phyloP scores from a whole-genome alignment of 1,140 invertebrate genomes.

The Drosophila tsacasi region DNA sequence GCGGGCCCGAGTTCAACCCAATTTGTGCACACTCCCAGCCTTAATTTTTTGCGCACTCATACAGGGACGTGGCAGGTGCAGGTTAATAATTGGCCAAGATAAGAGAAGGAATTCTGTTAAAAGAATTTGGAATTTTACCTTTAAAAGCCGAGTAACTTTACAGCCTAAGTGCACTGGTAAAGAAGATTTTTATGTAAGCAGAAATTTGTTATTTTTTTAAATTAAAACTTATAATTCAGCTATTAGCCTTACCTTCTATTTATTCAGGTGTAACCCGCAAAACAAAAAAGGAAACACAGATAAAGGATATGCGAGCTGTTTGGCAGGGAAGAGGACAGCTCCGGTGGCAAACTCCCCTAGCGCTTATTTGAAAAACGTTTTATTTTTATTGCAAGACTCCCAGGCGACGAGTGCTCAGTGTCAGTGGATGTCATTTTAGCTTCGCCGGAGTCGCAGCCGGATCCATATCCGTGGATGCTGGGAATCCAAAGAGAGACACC shows the following conservation, averaged over 20 bases:
- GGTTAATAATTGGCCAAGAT: conserved; percentile 17
- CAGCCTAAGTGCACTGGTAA: not conserved
- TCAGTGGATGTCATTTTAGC: conserved; percentile 80
- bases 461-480: conserved; percentile 21
- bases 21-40: not conserved
- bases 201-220: not conserved
- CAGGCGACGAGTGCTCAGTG: conserved; percentile 77
- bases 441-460: conserved; percentile 23
- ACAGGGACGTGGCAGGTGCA: not conserved
- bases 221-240: not conserved
- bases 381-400: conserved; percentile 79
- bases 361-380: conserved; percentile 82
- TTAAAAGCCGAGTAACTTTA: not conserved
- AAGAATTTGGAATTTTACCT: not conserved
- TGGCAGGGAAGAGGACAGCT: conserved; percentile 35
- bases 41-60: not conserved
- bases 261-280: conserved; percentile 16
- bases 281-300: not conserved
- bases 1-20: conserved; percentile 2
- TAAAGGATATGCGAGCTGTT: conserved; percentile 34
- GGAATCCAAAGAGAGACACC: conserved; percentile 22
- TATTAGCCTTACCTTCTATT: not conserved
- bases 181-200: too few relatives aligned
- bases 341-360: conserved; percentile 50
- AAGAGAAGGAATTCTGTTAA: not conserved